These are phyloP conservation scores for Forpus xanthops DNA, from an alignment of 2,797 vertebrate species.

Conservation along the genomic window DNA sequence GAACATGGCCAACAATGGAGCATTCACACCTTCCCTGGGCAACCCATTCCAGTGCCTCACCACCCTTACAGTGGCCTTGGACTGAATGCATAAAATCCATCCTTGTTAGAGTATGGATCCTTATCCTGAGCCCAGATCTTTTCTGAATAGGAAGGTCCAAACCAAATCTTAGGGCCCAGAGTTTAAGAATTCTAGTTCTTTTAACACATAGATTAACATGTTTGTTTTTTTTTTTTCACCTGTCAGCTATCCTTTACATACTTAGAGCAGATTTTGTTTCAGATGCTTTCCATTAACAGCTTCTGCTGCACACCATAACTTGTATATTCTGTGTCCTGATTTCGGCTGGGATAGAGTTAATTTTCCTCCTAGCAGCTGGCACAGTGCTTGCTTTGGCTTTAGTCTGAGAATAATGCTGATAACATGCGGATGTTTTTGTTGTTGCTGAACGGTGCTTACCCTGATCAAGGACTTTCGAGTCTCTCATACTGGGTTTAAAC, in stretches of 20 bases:
- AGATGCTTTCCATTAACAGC: not conserved
- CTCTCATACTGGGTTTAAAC: not conserved
- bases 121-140: not conserved
- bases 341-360: not conserved
- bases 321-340: not conserved
- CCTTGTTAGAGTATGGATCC: not conserved
- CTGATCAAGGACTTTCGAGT: not conserved
- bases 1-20: no score
- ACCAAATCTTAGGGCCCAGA: not conserved
- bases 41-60: no score
- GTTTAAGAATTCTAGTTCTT: not conserved
- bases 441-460: not conserved
- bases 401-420: not conserved
- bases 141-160: not conserved
- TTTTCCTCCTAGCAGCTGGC: not conserved
- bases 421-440: not conserved
- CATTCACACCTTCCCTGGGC: no score
- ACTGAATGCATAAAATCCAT: not conserved
- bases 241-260: not conserved
- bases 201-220: fast-evolving
- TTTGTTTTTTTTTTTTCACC: not conserved
- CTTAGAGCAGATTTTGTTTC: not conserved
- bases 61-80: not conserved
- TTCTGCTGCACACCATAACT: not conserved
- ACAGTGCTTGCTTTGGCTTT: not conserved